Base-by-base conservation (phyloP, 2,113 vertebrate species). In the Rhodinocichla rosea region DNA sequence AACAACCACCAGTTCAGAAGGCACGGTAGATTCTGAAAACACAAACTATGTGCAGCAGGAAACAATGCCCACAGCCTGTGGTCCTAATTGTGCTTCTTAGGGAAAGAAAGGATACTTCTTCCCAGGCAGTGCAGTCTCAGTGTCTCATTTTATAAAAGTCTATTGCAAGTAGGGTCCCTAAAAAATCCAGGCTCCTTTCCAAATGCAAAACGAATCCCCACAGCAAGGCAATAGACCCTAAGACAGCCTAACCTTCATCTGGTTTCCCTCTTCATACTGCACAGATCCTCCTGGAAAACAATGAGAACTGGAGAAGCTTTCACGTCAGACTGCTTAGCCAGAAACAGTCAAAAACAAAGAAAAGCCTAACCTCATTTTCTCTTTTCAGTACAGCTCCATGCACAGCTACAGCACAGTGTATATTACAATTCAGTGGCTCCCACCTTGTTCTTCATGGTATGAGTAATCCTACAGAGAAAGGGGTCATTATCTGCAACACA, bases 131-230 rank as follows among this genome's bases (percentile, higher is more conserved):
- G 13, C 35, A 68, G 24, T 35, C 15, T 12, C 37, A 71, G 4
- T 32, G 20, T 14, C 11, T 68, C 19, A 9, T 79, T 86, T 78
- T 40, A 75, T 8, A 37, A 39, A 70, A 70, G 27, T 18, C 20
- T 49, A 3, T 32, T 50, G 26, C 0, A 1, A 20, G 16, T 2
- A 39, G 12, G 7, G 6, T 18, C 37, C 35, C 57, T 71, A 60
- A 53, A 62, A 78, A 57, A 12, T 45, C 32, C 42, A 47, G 15
- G 7, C 53, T 73, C 53, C 71, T 71, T 67, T 67, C 56, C 42
- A 67, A 89, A 81, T 9, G 39, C 52, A 87, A 80, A 83, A 7
- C 8, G 53, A 22, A n/a, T 78, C 12, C 6, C 23, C 39, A 45
- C 8, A 63, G 33, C 24, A 74, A 71, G 30, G 40, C 27, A 78